phyloP scores from a whole-genome alignment of 2,797 vertebrate species.

The Anabas testudineus region DNA sequence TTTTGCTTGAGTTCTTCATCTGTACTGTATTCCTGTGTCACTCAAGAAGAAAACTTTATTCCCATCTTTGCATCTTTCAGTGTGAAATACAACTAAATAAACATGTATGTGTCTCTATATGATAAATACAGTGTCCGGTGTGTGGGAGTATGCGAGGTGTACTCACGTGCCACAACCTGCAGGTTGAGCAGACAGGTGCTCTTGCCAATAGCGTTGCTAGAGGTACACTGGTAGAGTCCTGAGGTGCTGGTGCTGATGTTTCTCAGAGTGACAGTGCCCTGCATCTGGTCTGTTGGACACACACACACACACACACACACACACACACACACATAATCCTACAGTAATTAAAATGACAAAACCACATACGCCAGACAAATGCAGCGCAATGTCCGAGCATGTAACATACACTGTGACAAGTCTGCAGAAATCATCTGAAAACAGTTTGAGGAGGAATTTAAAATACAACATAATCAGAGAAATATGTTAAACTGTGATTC shows the following conservation, averaged over 20 bases:
- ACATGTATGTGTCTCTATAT: background rate
- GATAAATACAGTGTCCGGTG: background rate
- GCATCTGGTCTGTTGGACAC: slow-evolving; percentile 91
- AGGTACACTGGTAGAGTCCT: slow-evolving; percentile 96
- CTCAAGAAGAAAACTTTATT: slow-evolving; percentile 14
- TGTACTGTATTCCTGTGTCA: slow-evolving; percentile 26
- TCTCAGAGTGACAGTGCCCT: slow-evolving; percentile 93
- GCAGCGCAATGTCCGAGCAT: background rate
- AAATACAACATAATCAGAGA: background rate
- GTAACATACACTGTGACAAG: background rate
- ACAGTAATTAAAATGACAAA: slow-evolving; percentile 9
- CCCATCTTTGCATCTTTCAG: background rate
- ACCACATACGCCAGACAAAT: slow-evolving; percentile 6
- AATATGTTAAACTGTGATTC: background rate
- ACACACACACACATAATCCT: slow-evolving; percentile 45
- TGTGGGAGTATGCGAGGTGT: background rate
- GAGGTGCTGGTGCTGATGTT: slow-evolving; percentile 95
- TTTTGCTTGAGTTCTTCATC: slow-evolving; percentile 12
- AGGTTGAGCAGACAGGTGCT: slow-evolving; percentile 96
- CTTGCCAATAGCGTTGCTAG: slow-evolving; percentile 94
- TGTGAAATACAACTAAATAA: background rate
- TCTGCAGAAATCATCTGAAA: background rate
- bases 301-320: slow-evolving; percentile 46
- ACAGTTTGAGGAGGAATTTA: slow-evolving; percentile 6
- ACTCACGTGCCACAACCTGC: slow-evolving; percentile 96